Evolutionary conservation across 92 coral and sea anemone species (phyloP).

Genomic region (Umimayanthus chanpuru): DNA sequence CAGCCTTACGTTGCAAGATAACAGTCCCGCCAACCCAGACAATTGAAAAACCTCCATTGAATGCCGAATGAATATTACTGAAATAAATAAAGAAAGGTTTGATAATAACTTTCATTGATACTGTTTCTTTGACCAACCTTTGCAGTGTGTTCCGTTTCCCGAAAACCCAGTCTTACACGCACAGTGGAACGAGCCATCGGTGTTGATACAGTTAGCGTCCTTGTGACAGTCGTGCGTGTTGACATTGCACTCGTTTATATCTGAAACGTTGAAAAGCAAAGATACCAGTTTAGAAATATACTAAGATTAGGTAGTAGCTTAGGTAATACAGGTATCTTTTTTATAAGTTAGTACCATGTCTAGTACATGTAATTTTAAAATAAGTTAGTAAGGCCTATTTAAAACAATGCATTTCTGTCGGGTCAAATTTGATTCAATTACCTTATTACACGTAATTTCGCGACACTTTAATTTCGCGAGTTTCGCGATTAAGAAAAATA

Average conservation of each 20-base stretch:
- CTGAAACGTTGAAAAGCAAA: not conserved
- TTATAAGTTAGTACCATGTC: too few relatives aligned
- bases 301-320: too few relatives aligned
- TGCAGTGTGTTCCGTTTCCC: conserved; percentile 31
- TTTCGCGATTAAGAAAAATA: too few relatives aligned
- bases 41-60: not conserved
- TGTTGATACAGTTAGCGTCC: conserved; percentile 36
- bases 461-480: too few relatives aligned
- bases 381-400: too few relatives aligned
- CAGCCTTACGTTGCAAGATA: not conserved
- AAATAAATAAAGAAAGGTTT: not conserved
- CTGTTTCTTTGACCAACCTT: conserved; percentile 15
- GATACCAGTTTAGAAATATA: not conserved
- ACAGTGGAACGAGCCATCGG: conserved; percentile 36
- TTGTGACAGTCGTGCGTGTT: conserved; percentile 27
- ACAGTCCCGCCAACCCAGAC: not conserved
- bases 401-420: too few relatives aligned
- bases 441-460: too few relatives aligned
- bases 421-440: too few relatives aligned
- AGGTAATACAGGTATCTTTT: not conserved
- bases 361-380: too few relatives aligned
- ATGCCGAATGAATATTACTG: not conserved
- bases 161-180: conserved; percentile 27
- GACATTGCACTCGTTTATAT: conserved; percentile 26
- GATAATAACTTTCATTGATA: not conserved